Conservation (phyloP, 53 echinoderm and acorn worm species). For the Astropecten irregularis region DNA sequence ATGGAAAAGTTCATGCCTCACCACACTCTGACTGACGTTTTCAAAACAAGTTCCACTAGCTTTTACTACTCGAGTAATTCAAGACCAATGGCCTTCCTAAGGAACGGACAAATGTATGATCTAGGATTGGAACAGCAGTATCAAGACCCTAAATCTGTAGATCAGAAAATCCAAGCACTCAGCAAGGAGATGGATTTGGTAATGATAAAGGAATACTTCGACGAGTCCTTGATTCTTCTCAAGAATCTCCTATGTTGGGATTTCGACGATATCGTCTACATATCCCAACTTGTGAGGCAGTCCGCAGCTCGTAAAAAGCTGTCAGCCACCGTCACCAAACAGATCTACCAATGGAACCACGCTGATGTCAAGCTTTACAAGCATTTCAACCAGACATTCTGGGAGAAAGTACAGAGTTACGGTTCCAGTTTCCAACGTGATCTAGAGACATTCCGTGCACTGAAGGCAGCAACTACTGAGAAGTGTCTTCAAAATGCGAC, state of each 20-base stretch:
- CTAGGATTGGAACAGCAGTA: constrained; percentile 61
- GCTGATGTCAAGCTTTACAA: no score
- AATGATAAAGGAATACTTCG: constrained; percentile 17
- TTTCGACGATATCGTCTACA: no score
- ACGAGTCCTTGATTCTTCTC: no score
- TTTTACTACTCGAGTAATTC: constrained; percentile 53
- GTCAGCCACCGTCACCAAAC: not conserved
- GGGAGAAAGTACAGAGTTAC: constrained; percentile 69
- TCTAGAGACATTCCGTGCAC: constrained; percentile 48
- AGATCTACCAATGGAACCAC: no score
- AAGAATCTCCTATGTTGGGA: no score
- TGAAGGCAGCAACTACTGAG: constrained; percentile 18
- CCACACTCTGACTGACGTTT: not conserved
- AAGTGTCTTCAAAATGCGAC: constrained; percentile 11
- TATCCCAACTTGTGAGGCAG: not conserved
- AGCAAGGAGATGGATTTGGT: constrained; percentile 5
- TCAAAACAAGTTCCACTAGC: not conserved
- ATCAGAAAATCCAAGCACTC: not conserved
- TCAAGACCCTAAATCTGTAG: not conserved
- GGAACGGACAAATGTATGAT: no score
- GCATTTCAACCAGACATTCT: constrained; percentile 80
- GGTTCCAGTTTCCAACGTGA: constrained; percentile 71
- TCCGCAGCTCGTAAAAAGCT: not conserved
- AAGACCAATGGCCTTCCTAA: constrained; percentile 65
- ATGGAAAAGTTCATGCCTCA: no score